Base-by-base conservation (phyloP, 2,888 invertebrate species). In the Ochropleura plecta region DNA sequence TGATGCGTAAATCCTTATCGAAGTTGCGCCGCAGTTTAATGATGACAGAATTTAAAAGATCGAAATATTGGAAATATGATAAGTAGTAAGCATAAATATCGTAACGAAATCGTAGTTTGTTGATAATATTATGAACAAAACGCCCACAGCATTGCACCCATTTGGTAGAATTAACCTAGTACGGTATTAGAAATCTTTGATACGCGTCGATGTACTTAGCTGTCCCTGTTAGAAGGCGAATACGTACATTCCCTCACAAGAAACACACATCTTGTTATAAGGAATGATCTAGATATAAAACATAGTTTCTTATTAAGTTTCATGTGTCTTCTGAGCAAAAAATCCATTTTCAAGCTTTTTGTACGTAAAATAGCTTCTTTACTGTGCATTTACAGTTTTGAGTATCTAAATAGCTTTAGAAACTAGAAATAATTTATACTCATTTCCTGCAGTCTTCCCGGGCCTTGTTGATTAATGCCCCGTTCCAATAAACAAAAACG, bases 51-150 rank as follows among this genome's bases (percentile, higher is more conserved):
- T 88, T 59, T 87, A 88, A 88, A 88, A 88, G 86, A 79, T 89
- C 76, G 82, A 86, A 88, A 87, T 86, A 87, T 89, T 87, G 78
- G 67, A 86, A 78, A 76, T 81, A 89, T 89, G 83, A 91, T 94
- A 94, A 93, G 59, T 95, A 94, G 94, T 96, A 95, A 96, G 94
- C 92, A 91, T 95, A 94, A 94, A 90, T 92, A 92, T 91, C 90
- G 91, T 93, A 92, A 92, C 90, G 87, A 91, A 84, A 87, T 80
- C 87, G 90, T 92, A 92, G 91, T 88, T 87, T 89, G 90, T 91
- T 90, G 83, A 83, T 87, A 88, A 81, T 83, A 86, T 85, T 84
- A 83, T 84, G 83, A 88, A 86, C 86, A 88, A 87, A 76, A 73
- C 85, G 87, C 85, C 81, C 86, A 76, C 83, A 55, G 16, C 59